Percentiles rank a stretch among this genome's conserved stretches.
phyloP scores from a whole-genome alignment of 2,888 invertebrate species.

The Theretra japonica region DNA sequence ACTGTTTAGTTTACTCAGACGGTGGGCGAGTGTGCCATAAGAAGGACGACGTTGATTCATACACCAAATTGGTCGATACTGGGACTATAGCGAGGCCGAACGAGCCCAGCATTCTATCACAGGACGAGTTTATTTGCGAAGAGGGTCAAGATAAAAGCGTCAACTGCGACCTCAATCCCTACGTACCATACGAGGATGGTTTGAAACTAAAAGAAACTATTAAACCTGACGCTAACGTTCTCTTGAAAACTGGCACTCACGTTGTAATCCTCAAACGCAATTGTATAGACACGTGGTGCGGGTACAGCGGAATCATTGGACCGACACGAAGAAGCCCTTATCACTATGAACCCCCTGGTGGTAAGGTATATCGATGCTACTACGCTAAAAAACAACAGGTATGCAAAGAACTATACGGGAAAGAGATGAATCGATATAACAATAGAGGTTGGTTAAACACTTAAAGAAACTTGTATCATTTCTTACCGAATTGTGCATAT shows the following conservation, averaged over 20 bases:
- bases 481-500: not conserved
- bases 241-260: slow-evolving; percentile 61
- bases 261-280: slow-evolving; percentile 56
- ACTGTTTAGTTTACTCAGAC: slow-evolving; percentile 71
- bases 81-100: slow-evolving; percentile 66
- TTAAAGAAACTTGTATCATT: slow-evolving; percentile 28
- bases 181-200: slow-evolving; percentile 59
- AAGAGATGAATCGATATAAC: slow-evolving; percentile 42
- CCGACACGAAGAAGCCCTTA: slow-evolving; percentile 47
- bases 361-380: slow-evolving; percentile 67
- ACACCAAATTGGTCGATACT: slow-evolving; percentile 63
- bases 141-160: slow-evolving; percentile 55
- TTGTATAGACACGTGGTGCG: slow-evolving; percentile 68
- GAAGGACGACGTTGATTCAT: slow-evolving; percentile 59
- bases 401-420: slow-evolving; percentile 59
- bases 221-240: slow-evolving; percentile 53
- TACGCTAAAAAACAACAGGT: slow-evolving; percentile 72
- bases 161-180: slow-evolving; percentile 67
- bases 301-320: slow-evolving; percentile 57
- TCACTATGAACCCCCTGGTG: slow-evolving; percentile 63
- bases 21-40: slow-evolving; percentile 70
- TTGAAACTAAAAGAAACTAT: slow-evolving; percentile 57
- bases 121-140: slow-evolving; percentile 76
- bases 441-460: slow-evolving; percentile 46
- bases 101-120: slow-evolving; percentile 63